These are phyloP conservation scores for Sylvietta virens DNA, from an alignment of 2,113 vertebrate genomes.

Conservation along the genomic window DNA sequence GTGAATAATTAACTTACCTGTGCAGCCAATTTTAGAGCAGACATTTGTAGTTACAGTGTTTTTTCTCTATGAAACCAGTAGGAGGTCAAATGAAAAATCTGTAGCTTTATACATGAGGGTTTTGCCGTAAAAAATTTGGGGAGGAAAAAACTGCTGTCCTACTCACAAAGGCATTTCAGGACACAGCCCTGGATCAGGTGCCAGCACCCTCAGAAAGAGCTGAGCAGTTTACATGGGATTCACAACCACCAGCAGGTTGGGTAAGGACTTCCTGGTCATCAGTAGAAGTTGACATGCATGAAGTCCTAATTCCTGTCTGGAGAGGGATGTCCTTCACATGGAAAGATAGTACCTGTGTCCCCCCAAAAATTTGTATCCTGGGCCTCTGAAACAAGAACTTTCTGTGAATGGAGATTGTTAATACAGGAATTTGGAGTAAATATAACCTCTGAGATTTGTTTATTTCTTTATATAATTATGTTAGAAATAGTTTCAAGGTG, in stretches of 20 bases:
- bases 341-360: background rate
- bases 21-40: background rate
- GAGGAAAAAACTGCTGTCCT: background rate
- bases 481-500: background rate
- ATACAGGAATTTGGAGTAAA: background rate
- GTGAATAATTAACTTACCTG: background rate
- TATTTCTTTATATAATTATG: background rate
- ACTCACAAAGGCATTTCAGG: background rate
- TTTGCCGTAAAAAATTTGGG: background rate
- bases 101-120: background rate
- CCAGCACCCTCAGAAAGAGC: background rate
- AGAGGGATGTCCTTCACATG: background rate
- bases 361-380: fast-evolving
- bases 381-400: background rate
- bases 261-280: background rate
- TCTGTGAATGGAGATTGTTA: background rate
- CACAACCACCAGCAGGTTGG: background rate
- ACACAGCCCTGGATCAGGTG: fast-evolving
- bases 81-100: background rate
- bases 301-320: background rate
- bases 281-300: background rate
- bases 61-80: background rate
- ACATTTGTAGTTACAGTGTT: background rate
- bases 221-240: background rate
- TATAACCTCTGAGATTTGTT: background rate